These are phyloP conservation scores for Amphimedon queenslandica DNA, from an alignment of 37 sponge, comb jelly and placozoan species.

Conservation along the genomic window DNA sequence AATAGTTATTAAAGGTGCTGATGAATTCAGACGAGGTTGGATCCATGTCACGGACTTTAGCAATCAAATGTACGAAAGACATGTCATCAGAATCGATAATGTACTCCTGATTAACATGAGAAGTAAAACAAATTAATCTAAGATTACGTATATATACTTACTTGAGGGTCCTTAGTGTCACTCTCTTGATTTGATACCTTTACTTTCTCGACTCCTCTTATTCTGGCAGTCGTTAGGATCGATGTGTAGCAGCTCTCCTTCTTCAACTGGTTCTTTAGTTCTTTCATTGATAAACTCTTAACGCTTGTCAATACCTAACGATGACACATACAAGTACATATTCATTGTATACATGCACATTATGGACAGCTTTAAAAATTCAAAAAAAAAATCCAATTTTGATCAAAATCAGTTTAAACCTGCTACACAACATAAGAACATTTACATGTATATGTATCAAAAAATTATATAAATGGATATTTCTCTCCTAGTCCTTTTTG, in stretches of 20 bases:
- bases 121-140: not conserved
- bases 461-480: too few relatives aligned
- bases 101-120: not conserved
- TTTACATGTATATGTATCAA: too few relatives aligned
- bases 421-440: too few relatives aligned
- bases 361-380: constrained; percentile 99
- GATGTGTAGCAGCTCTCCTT: constrained; percentile 73
- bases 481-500: too few relatives aligned
- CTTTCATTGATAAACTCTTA: constrained; percentile 56
- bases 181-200: constrained; percentile 3
- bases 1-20: constrained; percentile 11
- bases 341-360: not conserved
- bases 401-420: too few relatives aligned
- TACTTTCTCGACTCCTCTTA: constrained; percentile 41
- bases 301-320: constrained; percentile 36
- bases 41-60: constrained; percentile 7
- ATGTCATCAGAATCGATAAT: constrained; percentile 20
- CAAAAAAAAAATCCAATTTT: too few relatives aligned
- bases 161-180: not conserved
- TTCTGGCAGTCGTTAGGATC: constrained; percentile 62
- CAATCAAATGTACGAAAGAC: constrained; percentile 41
- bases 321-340: not conserved
- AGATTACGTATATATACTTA: not conserved
- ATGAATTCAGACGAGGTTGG: constrained; percentile 1
- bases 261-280: constrained; percentile 69